A percentile compares a stretch with the other conserved stretches of the same genome.
phyloP scores from a whole-genome alignment of 2,888 invertebrate genomes.

The Teleiodes luculella region DNA sequence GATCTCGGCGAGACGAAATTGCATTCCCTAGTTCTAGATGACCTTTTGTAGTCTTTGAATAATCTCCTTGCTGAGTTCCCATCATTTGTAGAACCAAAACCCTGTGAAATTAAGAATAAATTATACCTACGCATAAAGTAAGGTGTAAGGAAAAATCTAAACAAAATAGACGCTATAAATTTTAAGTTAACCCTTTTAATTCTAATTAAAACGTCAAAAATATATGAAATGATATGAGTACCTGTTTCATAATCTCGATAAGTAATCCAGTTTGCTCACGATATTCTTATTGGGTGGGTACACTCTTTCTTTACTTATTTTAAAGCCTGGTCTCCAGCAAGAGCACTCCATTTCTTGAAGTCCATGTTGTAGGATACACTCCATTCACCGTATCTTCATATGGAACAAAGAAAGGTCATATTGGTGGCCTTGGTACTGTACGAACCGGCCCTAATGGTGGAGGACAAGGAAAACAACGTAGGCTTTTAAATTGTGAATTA shows the following conservation, averaged over 20 bases:
- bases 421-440: too few relatives aligned
- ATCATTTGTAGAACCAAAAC: slow-evolving; percentile 23
- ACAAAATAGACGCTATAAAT: too few relatives aligned
- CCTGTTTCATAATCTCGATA: slow-evolving; percentile 14
- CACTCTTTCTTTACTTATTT: slow-evolving; percentile 22
- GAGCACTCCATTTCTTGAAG: slow-evolving; percentile 37
- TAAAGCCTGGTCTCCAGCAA: slow-evolving; percentile 23
- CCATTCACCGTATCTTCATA: slow-evolving; percentile 27
- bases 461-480: too few relatives aligned
- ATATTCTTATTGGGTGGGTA: slow-evolving; percentile 21
- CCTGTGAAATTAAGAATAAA: slow-evolving; percentile 14
- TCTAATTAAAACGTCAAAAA: too few relatives aligned
- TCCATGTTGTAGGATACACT: slow-evolving; percentile 36
- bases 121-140: too few relatives aligned
- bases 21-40: too few relatives aligned
- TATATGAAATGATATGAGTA: too few relatives aligned
- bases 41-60: slow-evolving; percentile 13
- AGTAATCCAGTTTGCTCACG: slow-evolving; percentile 24
- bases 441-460: too few relatives aligned
- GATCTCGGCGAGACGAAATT: too few relatives aligned
- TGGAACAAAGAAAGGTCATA: slow-evolving; percentile 18
- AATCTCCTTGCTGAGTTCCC: slow-evolving; percentile 24
- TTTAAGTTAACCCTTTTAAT: too few relatives aligned
- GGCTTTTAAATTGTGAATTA: too few relatives aligned
- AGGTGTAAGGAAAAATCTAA: not conserved